Evolutionary conservation across 2,888 invertebrate species (phyloP), one percentile per base, ranked within the genome.

Genomic region (Thysanoteuthis rhombus): DNA sequence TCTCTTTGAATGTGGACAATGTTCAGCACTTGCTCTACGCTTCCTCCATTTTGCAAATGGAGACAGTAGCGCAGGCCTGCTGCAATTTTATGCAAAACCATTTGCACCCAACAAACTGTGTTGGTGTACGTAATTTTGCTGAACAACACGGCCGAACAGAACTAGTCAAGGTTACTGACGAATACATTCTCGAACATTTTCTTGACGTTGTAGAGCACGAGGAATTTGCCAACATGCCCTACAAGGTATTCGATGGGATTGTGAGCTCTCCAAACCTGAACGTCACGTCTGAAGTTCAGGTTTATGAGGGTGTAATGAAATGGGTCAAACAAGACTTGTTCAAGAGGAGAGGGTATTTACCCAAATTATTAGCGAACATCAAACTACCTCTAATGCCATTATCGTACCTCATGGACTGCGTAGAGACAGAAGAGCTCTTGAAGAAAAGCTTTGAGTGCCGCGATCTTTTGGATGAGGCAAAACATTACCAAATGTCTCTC

Each of bases 1-100:
- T 97, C 40, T 94, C 95, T 25, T 95, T 97, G 12, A 97, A 96
- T 89, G 96, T 96, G 5, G 96, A 97, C 25, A 97, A 97, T 95
- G 97, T 97, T 19, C 97, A 97, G 95, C 96, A 96, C 10, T 94
- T 97, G n/a, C 95, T 97, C 36, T 97, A 97, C 95, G 97, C 97
- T 3, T 97, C 97, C 4, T 97, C 97, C 39, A 97, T 97, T 93
- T 95, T 97, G 16, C 97, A 97, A 96, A 96, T 97, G 92, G 97
- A 97, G 94, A 95, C 96, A 40, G 97, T 97, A 12, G 97, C 97
- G 32, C 95, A 96, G 52, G 97, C 96, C 2, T 97, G 97, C 94
- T 97, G 97, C 94, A 96, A 97, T 89, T 97, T 97, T 95, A 97
- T 97, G 96, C 97, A 97, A 93, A 95, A 96, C 19, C 97, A 97